These are phyloP conservation scores for Halesus radiatus DNA, from an alignment of 1,140 invertebrate species.

Conservation along the genomic window DNA sequence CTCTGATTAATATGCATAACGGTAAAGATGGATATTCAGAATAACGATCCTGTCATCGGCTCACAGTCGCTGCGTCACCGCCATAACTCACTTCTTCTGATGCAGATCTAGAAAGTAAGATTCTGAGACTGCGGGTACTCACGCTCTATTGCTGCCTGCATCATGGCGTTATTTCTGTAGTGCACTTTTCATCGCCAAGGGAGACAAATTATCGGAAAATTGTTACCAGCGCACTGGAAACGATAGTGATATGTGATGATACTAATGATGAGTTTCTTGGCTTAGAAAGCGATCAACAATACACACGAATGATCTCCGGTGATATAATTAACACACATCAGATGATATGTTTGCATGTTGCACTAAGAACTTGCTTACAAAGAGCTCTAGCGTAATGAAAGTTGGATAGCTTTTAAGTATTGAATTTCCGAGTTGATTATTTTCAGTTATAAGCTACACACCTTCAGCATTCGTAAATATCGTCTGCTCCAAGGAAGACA, in stretches of 20 bases:
- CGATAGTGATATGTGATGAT: not conserved
- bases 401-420: too few relatives aligned
- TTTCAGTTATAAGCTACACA: too few relatives aligned
- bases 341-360: too few relatives aligned
- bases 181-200: not conserved
- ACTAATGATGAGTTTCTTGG: not conserved
- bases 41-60: conserved; percentile 32
- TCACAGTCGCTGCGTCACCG: conserved; percentile 19
- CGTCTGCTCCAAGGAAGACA: too few relatives aligned
- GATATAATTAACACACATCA: too few relatives aligned
- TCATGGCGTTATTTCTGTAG: not conserved
- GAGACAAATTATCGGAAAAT: conserved; percentile 1
- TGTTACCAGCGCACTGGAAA: not conserved
- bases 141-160: not conserved
- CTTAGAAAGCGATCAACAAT: conserved; percentile 12
- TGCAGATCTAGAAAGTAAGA: conserved; percentile 23
- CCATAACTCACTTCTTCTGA: conserved; percentile 11
- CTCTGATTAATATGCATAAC: conserved; percentile 29
- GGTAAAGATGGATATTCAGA: conserved; percentile 12
- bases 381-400: too few relatives aligned
- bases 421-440: too few relatives aligned
- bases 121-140: not conserved
- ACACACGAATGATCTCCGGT: too few relatives aligned
- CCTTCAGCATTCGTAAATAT: too few relatives aligned
- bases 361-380: too few relatives aligned